phyloP scores from a whole-genome alignment of 2,797 vertebrate species.

The Chrysocyon brachyurus region DNA sequence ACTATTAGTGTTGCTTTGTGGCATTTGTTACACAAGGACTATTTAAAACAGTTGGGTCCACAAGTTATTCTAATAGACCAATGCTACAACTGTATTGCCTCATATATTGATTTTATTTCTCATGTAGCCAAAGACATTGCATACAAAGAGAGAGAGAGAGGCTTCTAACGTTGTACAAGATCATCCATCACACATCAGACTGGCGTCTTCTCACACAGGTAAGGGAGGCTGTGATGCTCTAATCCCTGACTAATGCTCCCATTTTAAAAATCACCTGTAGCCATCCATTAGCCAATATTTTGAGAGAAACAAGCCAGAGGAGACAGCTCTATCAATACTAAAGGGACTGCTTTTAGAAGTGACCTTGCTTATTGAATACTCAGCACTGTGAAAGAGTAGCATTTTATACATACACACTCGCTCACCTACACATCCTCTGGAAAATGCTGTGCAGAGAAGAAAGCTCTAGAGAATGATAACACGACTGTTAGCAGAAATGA shows the following conservation, averaged over 20 bases:
- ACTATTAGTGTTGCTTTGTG: not conserved
- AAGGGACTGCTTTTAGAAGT: constrained; percentile 66
- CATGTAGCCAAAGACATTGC: not conserved
- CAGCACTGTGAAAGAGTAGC: constrained; percentile 25
- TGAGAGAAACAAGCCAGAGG: constrained; percentile 40
- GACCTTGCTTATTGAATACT: constrained; percentile 57
- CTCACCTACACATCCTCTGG: not conserved
- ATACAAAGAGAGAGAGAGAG: not conserved
- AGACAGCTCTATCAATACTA: constrained; percentile 58
- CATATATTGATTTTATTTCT: constrained; percentile 65
- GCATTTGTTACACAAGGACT: not conserved
- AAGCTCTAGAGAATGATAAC: constrained; percentile 71
- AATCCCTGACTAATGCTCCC: constrained; percentile 22
- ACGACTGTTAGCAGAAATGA: constrained; percentile 63
- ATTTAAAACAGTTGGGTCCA: constrained; percentile 24
- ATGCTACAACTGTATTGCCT: not conserved
- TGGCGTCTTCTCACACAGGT: not conserved
- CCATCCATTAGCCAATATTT: constrained; percentile 59
- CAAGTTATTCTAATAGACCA: constrained; percentile 40
- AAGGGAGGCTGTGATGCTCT: not conserved
- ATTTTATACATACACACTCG: constrained; percentile 19
- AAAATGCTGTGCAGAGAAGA: constrained; percentile 63
- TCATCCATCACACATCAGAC: constrained; percentile 1
- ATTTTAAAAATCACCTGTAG: constrained; percentile 58
- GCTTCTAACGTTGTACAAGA: not conserved